Evolutionary conservation across 2,888 invertebrate genomes (phyloP).

Genomic region (Pseudolycoriella hygida): DNA sequence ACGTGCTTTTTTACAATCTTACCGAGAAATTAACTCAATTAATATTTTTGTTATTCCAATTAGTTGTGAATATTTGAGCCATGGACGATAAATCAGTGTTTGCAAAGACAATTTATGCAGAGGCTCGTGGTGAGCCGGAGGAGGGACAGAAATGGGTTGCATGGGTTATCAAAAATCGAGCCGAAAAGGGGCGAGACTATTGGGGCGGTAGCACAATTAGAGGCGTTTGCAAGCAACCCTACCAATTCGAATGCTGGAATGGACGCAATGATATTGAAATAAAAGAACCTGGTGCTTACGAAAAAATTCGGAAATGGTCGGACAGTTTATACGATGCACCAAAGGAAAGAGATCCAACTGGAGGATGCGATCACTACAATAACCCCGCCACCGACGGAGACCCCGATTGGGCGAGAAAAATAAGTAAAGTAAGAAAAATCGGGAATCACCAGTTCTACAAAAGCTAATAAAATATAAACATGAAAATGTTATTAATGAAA

Average conservation of each 20-base stretch:
- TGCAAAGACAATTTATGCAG: not conserved
- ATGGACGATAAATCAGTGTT: no score
- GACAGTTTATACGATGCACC: not conserved
- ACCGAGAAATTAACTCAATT: no score
- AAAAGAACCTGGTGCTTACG: not conserved
- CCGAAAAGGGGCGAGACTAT: not conserved
- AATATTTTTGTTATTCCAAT: no score
- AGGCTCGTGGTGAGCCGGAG: not conserved
- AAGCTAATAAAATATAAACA: no score
- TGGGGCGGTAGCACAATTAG: not conserved
- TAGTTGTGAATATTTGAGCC: no score
- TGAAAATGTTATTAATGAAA: no score
- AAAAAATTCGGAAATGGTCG: not conserved
- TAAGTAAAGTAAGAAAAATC: not conserved
- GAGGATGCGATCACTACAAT: not conserved
- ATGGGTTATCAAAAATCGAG: constrained; percentile 1
- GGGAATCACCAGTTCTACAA: no score
- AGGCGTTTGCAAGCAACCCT: not conserved
- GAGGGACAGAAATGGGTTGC: constrained; percentile 1
- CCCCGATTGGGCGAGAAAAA: not conserved
- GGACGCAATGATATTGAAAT: not conserved
- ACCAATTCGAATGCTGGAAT: constrained; percentile 1
- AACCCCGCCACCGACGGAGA: not conserved
- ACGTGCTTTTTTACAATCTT: no score
- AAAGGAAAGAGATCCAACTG: not conserved